Percentiles rank a stretch among this genome's conserved stretches.
phyloP scores from a whole-genome alignment of 2,888 invertebrate species.

The Pseudanteris insignis region DNA sequence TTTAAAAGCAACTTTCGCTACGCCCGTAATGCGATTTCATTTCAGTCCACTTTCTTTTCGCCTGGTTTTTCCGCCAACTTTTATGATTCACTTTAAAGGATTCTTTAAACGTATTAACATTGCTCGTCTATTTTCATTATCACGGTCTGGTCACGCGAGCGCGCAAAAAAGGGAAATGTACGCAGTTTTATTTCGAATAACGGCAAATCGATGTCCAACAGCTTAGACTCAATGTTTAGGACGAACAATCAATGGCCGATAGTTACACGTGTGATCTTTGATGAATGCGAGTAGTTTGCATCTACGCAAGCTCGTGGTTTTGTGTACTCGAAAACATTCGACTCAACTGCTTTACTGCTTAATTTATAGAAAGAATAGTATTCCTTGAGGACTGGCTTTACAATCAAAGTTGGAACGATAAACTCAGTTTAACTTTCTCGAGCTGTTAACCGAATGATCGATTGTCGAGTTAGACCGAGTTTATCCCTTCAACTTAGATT shows the following conservation, averaged over 20 bases:
- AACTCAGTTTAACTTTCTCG: conserved; percentile 41
- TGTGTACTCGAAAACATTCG: not conserved
- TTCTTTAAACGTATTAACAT: conserved; percentile 6
- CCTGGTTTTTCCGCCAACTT: not conserved
- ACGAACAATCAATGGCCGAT: conserved; percentile 1
- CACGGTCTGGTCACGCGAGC: not conserved
- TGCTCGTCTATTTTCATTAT: conserved; percentile 12
- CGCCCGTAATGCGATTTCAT: conserved; percentile 16
- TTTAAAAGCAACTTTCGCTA: conserved; percentile 13
- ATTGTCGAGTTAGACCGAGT: conserved; percentile 41
- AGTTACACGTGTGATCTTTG: conserved; percentile 5
- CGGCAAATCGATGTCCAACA: too few species aligned
- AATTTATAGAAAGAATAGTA: conserved; percentile 41
- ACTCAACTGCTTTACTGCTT: conserved; percentile 35
- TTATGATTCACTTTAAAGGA: conserved; percentile 13
- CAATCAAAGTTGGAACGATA: conserved; percentile 42
- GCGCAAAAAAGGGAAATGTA: too few species aligned
- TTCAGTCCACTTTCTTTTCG: not conserved
- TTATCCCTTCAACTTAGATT: conserved; percentile 35
- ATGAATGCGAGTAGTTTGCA: not conserved
- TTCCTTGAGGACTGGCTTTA: conserved; percentile 35
- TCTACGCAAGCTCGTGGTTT: not conserved
- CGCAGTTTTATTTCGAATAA: too few species aligned
- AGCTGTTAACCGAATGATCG: conserved; percentile 41
- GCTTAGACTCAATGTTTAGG: too few species aligned